phyloP scores from a whole-genome alignment of 2,888 invertebrate genomes.

The Callyntrura sp. region DNA sequence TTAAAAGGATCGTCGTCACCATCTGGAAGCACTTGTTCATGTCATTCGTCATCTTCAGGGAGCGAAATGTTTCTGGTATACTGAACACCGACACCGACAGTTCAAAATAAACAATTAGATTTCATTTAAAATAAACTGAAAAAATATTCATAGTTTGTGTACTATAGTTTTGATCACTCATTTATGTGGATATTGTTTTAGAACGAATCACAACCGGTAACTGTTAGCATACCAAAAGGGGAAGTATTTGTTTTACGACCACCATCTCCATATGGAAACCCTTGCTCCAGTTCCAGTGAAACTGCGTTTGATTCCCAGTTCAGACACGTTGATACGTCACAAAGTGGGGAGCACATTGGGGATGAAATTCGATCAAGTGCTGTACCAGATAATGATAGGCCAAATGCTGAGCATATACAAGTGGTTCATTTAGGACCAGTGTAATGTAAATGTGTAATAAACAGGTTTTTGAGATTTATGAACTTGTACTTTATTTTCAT shows the following conservation, averaged over 20 bases:
- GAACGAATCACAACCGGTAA: slow-evolving; percentile 71
- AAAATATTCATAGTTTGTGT: too few relatives aligned
- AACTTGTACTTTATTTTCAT: too few relatives aligned
- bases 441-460: slow-evolving; percentile 48
- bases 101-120: slow-evolving; percentile 11
- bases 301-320: too few relatives aligned
- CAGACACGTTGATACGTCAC: background rate
- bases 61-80: slow-evolving; percentile 67
- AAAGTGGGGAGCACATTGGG: background rate
- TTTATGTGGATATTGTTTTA: slow-evolving; percentile 63
- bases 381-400: slow-evolving; percentile 4
- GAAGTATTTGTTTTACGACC: slow-evolving; percentile 77
- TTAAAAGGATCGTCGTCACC: slow-evolving; percentile 66
- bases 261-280: slow-evolving; percentile 79
- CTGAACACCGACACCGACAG: background rate
- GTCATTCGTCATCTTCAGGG: slow-evolving; percentile 69
- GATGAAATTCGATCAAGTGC: background rate
- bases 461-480: too few relatives aligned
- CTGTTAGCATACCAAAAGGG: slow-evolving; percentile 74
- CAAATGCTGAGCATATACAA: slow-evolving; percentile 78
- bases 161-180: too few relatives aligned
- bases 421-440: slow-evolving; percentile 82
- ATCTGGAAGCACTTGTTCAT: slow-evolving; percentile 78
- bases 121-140: background rate
- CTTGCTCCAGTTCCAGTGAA: too few relatives aligned